Conservation (phyloP, 2,797 vertebrate species). For the Aselliscus stoliczkanus region DNA sequence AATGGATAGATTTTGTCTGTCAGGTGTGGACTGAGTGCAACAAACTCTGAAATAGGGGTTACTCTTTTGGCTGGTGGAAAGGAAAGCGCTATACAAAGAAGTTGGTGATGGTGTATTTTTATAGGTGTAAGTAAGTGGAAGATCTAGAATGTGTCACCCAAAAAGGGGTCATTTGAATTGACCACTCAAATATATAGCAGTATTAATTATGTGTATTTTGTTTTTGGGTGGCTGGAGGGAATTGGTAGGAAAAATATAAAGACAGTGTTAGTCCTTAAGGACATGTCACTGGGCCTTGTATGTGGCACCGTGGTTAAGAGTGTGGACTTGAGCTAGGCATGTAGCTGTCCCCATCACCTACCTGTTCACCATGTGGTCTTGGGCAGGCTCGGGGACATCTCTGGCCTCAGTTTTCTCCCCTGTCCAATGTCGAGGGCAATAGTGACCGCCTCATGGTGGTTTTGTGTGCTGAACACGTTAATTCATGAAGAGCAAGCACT, state of each 20-base stretch:
- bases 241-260: background rate
- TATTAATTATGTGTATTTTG: background rate
- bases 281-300: fast-evolving
- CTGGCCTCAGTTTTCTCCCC: background rate
- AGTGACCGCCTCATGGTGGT: too few species aligned
- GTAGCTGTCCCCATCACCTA: background rate
- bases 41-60: background rate
- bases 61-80: background rate
- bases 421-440: background rate
- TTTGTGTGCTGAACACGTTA: background rate
- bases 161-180: background rate
- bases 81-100: background rate
- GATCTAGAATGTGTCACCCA: background rate
- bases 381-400: background rate
- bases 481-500: background rate
- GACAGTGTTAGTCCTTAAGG: background rate
- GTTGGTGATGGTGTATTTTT: background rate
- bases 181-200: background rate
- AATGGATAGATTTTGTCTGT: background rate
- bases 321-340: background rate
- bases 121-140: background rate
- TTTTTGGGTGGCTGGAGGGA: background rate
- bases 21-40: background rate
- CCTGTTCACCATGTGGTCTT: too few species aligned
- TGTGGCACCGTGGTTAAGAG: background rate